phyloP scores from a whole-genome alignment of 1,140 invertebrate species.

The Zophobas morio region DNA sequence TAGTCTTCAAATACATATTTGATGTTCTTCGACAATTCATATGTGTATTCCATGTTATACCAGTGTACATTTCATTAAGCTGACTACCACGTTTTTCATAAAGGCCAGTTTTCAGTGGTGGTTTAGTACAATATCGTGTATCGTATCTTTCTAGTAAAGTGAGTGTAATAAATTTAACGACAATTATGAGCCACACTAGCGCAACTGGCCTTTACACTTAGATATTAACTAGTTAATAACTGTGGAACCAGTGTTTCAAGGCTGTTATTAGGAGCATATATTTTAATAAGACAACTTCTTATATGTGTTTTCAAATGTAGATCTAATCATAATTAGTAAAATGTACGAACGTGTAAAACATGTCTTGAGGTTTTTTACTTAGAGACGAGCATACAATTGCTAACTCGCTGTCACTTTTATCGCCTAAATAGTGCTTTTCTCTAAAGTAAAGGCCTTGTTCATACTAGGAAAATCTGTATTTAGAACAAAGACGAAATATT shows the following conservation, averaged over 20 bases:
- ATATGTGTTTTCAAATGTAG: slow-evolving; percentile 29
- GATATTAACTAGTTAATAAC: slow-evolving; percentile 11
- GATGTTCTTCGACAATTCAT: background rate
- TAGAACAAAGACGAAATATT: background rate
- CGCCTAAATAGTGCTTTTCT: no score
- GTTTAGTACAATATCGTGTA: background rate
- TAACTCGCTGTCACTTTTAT: no score
- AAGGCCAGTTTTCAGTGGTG: background rate
- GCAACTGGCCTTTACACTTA: background rate
- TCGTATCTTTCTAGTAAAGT: no score
- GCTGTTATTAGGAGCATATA: slow-evolving; percentile 52
- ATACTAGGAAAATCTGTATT: no score
- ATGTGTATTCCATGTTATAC: background rate
- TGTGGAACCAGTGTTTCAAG: slow-evolving; percentile 53
- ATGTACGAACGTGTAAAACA: slow-evolving; percentile 18
- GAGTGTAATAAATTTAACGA: background rate
- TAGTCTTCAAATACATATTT: slow-evolving; percentile 20
- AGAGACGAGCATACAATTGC: background rate
- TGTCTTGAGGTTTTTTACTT: slow-evolving; percentile 4
- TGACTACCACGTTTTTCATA: background rate
- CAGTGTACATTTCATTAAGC: background rate
- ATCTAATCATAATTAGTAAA: slow-evolving; percentile 29
- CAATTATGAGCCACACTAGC: background rate
- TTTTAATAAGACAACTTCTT: slow-evolving; percentile 36
- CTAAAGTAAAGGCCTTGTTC: no score